Percentiles rank a stretch among this genome's conserved stretches.
These are phyloP conservation scores for Hymenochirus boettgeri DNA, from an alignment of 2,113 vertebrate genomes.

Conservation along the genomic window DNA sequence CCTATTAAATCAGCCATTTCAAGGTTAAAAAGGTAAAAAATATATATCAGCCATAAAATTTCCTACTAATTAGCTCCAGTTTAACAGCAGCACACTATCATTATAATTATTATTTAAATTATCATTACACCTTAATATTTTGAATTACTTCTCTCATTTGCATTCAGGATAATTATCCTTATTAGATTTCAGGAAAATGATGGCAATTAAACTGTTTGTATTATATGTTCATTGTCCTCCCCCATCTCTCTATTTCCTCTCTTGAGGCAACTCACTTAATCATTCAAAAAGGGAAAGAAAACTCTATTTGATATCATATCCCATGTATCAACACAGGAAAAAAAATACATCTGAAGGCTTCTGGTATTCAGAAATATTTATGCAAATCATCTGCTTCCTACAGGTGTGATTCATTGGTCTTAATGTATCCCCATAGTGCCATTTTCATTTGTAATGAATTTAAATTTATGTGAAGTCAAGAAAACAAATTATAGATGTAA, in stretches of 20 bases:
- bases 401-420: too few relatives aligned
- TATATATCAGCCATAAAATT: too few relatives aligned
- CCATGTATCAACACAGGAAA: conserved; percentile 5
- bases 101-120: conserved; percentile 36
- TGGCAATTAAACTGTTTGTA: conserved; percentile 24
- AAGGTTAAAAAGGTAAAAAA: too few relatives aligned
- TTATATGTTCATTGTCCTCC: conserved; percentile 9
- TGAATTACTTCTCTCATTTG: conserved; percentile 35
- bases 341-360: conserved; percentile 9
- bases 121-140: conserved; percentile 33
- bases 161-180: conserved; percentile 31
- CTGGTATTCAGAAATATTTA: conserved; percentile 21
- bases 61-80: too few relatives aligned
- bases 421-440: too few relatives aligned
- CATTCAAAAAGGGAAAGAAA: neutral
- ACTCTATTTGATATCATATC: conserved; percentile 27
- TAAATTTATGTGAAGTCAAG: too few relatives aligned
- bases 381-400: conserved; percentile 24
- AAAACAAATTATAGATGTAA: too few relatives aligned
- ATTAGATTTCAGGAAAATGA: conserved; percentile 34
- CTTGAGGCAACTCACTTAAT: conserved; percentile 16
- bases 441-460: too few relatives aligned
- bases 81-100: conserved; percentile 32
- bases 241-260: conserved; percentile 5
- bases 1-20: too few relatives aligned